Evolutionary conservation across 2,888 invertebrate genomes (phyloP).

Genomic region (Cheilosia vulpina): DNA sequence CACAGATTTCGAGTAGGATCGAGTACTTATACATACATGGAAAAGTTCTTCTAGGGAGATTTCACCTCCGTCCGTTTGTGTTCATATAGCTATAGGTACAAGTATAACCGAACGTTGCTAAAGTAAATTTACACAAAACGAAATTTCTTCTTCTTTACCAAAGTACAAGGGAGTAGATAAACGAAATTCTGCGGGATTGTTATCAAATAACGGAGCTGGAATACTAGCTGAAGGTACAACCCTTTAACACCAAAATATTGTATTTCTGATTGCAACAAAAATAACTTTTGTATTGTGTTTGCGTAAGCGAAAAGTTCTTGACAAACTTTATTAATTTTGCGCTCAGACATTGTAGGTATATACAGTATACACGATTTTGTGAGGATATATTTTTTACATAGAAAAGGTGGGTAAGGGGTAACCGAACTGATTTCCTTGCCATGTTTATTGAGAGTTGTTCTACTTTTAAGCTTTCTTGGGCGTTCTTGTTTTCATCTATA

Average conservation of each 20-base stretch:
- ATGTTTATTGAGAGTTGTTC: neutral
- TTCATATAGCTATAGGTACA: conserved; percentile 7
- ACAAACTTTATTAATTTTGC: conserved; percentile 54
- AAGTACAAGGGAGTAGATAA: conserved; percentile 1
- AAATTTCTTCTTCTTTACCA: conserved; percentile 13
- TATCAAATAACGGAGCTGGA: conserved; percentile 32
- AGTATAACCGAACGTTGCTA: conserved; percentile 10
- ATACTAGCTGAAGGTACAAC: neutral
- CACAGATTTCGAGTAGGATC: conserved; percentile 8
- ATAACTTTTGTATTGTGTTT: conserved; percentile 44
- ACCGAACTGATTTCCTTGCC: neutral
- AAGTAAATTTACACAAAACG: conserved; percentile 48
- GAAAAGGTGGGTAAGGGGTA: neutral
- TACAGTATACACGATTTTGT: neutral
- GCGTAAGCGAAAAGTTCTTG: conserved; percentile 19
- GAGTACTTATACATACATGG: conserved; percentile 9
- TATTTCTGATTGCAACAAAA: conserved; percentile 14
- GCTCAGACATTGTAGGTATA: neutral
- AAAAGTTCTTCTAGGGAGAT: conserved; percentile 29
- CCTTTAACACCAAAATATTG: conserved; percentile 37
- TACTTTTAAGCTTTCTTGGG: neutral
- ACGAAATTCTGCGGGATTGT: conserved; percentile 42
- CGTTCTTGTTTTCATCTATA: neutral
- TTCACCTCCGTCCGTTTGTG: conserved; percentile 2
- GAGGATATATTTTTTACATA: neutral